phyloP scores from a whole-genome alignment of 1,140 invertebrate genomes.

The Aporrectodea caliginosa region DNA sequence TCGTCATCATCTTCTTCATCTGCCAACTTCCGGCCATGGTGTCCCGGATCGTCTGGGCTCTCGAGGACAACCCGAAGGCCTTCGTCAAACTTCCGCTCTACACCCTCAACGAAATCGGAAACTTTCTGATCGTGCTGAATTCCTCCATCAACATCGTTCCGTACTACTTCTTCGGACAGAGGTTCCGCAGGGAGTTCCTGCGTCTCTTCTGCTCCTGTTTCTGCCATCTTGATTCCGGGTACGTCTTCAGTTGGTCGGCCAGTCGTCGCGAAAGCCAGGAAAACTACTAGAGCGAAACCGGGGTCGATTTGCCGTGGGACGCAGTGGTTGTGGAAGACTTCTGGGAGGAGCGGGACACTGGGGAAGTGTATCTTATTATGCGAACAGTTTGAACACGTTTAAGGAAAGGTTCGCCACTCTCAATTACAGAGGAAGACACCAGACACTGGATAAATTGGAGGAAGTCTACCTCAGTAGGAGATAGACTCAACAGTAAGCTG shows the following conservation, averaged over 20 bases:
- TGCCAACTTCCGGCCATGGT: conserved; percentile 51
- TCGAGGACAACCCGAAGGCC: conserved; percentile 34
- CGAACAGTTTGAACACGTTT: no score
- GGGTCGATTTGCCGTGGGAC: no score
- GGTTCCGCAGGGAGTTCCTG: conserved; percentile 52
- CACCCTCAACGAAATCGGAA: conserved; percentile 50
- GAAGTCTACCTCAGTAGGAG: no score
- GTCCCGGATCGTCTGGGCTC: conserved; percentile 51
- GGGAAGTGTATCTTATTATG: neutral
- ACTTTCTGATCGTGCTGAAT: conserved; percentile 53
- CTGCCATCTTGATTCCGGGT: neutral
- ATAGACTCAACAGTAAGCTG: no score
- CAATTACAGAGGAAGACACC: no score
- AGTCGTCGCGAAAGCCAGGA: neutral
- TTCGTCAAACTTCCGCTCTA: conserved; percentile 31
- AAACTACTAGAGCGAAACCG: neutral
- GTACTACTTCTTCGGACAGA: conserved; percentile 54
- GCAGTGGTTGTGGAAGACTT: no score
- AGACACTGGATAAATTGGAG: no score
- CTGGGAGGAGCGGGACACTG: neutral
- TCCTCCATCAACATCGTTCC: conserved; percentile 55
- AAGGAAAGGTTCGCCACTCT: no score
- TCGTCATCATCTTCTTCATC: conserved; percentile 53
- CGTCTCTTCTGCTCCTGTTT: conserved; percentile 44
- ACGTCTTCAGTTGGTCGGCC: neutral